These are phyloP conservation scores for Cephalotes varians DNA, from an alignment of 2,888 invertebrate species.

Conservation along the genomic window DNA sequence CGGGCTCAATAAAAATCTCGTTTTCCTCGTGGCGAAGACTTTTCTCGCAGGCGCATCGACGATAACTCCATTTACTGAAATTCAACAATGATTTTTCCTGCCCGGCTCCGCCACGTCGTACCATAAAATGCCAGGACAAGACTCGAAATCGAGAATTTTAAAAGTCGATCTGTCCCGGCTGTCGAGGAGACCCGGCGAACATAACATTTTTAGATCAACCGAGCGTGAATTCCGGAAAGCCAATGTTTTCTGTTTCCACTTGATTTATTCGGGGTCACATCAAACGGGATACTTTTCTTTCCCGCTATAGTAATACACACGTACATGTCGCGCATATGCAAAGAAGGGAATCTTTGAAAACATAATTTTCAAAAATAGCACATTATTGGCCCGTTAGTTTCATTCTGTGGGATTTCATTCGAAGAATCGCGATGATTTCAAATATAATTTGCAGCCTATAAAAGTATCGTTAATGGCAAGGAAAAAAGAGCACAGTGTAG, in stretches of 20 bases:
- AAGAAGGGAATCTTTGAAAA: neutral
- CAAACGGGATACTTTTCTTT: neutral
- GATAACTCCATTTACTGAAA: conserved; percentile 29
- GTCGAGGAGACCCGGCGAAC: neutral
- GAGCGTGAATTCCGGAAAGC: conserved; percentile 1
- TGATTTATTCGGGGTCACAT: conserved; percentile 5
- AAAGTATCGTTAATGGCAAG: conserved; percentile 13
- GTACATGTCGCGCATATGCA: neutral
- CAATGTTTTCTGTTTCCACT: neutral
- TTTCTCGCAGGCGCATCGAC: neutral
- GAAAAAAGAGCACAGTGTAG: neutral
- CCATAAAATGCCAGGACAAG: neutral
- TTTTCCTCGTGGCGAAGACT: conserved; percentile 34
- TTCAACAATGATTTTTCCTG: conserved; percentile 29
- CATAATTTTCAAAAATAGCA: neutral
- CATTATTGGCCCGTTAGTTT: conserved; percentile 10
- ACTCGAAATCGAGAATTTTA: neutral
- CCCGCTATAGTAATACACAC: neutral
- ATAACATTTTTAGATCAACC: conserved; percentile 16
- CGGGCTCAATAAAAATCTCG: conserved; percentile 59
- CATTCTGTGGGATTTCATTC: neutral
- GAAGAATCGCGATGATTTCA: neutral
- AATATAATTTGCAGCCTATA: conserved; percentile 23
- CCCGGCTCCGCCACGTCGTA: neutral
- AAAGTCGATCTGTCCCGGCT: conserved; percentile 22